A percentile compares a stretch with the other conserved stretches of the same genome.
These are phyloP conservation scores for Meriones unguiculatus DNA, from an alignment of 2,113 vertebrate species.

Conservation along the genomic window DNA sequence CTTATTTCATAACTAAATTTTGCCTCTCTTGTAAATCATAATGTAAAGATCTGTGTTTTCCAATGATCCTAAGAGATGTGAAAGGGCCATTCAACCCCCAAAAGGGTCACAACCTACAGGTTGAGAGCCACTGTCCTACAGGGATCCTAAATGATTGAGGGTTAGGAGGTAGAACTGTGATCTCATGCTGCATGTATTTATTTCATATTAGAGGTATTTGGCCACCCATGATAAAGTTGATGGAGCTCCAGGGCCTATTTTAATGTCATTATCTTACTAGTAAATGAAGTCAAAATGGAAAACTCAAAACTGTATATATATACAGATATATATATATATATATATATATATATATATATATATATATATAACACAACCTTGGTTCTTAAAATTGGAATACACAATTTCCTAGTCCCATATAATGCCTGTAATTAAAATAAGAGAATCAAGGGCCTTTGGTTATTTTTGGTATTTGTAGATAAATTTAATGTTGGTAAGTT, in stretches of 20 bases:
- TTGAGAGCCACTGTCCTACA: neutral
- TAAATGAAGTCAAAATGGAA: constrained; percentile 10
- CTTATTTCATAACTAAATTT: neutral
- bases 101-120: neutral
- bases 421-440: neutral
- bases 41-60: neutral
- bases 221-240: neutral
- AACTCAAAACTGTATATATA: neutral
- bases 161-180: accelerated
- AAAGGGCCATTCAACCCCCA: neutral
- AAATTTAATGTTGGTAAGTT: neutral
- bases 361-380: neutral
- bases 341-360: neutral
- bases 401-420: too few species aligned
- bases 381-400: neutral
- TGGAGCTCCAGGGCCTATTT: neutral
- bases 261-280: neutral
- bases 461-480: neutral
- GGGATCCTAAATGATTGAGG: neutral
- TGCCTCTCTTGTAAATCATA: neutral
- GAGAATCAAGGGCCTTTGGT: neutral
- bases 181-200: neutral
- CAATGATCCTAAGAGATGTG: neutral
- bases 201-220: neutral
- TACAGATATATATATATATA: too few species aligned